phyloP scores from a whole-genome alignment of 2,797 vertebrate species.

The Notolabrus celidotus region DNA sequence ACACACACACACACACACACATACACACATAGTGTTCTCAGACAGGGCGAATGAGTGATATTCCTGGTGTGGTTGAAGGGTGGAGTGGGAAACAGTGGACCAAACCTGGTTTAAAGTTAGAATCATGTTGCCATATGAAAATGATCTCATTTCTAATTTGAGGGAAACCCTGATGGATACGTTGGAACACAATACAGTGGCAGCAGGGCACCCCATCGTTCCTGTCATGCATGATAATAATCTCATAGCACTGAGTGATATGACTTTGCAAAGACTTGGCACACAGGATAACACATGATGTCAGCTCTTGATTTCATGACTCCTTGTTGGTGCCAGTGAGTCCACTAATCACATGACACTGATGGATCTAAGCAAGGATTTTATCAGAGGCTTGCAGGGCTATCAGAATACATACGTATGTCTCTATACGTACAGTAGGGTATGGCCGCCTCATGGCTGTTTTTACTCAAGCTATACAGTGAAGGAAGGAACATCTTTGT shows the following conservation, averaged over 20 bases:
- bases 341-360: conserved; percentile 46
- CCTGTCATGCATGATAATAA: conserved; percentile 68
- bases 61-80: conserved; percentile 80
- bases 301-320: conserved; percentile 47
- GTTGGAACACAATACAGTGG: conserved; percentile 63
- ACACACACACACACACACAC: conserved; percentile 43
- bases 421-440: conserved; percentile 2
- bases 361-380: conserved; percentile 39
- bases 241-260: conserved; percentile 60
- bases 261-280: conserved; percentile 61
- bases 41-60: conserved; percentile 70
- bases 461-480: conserved; percentile 63
- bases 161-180: conserved; percentile 75
- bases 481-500: conserved; percentile 68
- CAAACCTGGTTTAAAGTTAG: conserved; percentile 82
- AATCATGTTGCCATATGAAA: conserved; percentile 77
- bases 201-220: conserved; percentile 54
- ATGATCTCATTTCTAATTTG: conserved; percentile 79
- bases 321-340: conserved; percentile 50
- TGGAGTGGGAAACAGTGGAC: conserved; percentile 76
- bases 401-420: conserved; percentile 32
- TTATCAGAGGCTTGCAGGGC: conserved; percentile 13
- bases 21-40: conserved; percentile 63
- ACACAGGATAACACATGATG: conserved; percentile 54
- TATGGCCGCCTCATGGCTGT: conserved; percentile 43